Conservation (phyloP, 2,888 invertebrate genomes). For the Watsonalla binaria region DNA sequence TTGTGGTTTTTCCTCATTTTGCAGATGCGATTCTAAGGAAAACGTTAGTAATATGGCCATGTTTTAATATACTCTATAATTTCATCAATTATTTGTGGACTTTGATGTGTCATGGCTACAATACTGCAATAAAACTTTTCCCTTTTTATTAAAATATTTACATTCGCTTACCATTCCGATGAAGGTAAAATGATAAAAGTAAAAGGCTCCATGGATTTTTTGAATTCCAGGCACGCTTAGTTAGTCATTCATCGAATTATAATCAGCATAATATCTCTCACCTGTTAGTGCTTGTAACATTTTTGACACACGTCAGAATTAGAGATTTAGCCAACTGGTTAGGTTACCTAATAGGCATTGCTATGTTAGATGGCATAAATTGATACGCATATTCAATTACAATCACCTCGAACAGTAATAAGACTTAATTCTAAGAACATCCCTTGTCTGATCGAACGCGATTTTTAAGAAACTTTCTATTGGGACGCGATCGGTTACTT, state of each 20-base stretch:
- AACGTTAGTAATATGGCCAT: background rate
- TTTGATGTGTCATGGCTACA: background rate
- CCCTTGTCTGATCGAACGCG: constrained; percentile 18
- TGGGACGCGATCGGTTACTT: constrained; percentile 42
- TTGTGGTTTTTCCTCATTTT: background rate
- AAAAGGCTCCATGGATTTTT: background rate
- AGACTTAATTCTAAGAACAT: constrained; percentile 12
- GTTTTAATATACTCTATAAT: background rate
- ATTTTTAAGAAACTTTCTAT: constrained; percentile 34
- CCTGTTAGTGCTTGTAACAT: constrained; percentile 2
- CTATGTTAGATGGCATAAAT: constrained; percentile 21
- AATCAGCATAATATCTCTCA: constrained; percentile 1
- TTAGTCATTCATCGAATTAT: background rate
- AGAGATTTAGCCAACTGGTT: constrained; percentile 3
- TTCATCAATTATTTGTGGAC: background rate
- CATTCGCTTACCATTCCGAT: too few species aligned
- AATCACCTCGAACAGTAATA: constrained; percentile 6
- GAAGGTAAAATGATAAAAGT: background rate
- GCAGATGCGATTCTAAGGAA: background rate
- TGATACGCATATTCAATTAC: constrained; percentile 27
- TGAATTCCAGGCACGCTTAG: background rate
- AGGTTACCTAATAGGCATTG: constrained; percentile 3
- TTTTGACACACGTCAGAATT: constrained; percentile 2
- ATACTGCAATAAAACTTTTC: background rate
- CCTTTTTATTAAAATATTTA: too few species aligned